Evolutionary conservation across 2,113 vertebrate species (phyloP).

Genomic region (Rynchops niger): DNA sequence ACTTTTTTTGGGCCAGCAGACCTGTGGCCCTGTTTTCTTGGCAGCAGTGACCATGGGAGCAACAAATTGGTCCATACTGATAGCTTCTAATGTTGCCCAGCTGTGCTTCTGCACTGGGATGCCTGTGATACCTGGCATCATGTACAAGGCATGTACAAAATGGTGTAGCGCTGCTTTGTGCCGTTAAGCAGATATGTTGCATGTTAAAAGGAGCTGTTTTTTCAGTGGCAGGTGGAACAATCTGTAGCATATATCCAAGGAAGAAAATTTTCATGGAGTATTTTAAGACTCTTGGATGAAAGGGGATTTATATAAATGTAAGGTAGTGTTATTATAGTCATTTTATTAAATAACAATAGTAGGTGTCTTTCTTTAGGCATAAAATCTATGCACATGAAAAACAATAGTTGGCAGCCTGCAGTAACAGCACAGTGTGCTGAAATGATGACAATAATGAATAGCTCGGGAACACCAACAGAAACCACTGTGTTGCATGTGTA

Average conservation of each 20-base stretch:
- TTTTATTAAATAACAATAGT: conserved; percentile 8
- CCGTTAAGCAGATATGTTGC: neutral
- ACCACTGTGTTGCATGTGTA: neutral
- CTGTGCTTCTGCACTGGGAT: neutral
- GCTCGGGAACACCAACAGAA: neutral
- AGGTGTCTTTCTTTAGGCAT: neutral
- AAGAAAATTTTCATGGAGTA: neutral
- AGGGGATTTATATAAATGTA: neutral
- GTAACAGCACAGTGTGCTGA: neutral
- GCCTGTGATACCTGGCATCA: too few species aligned
- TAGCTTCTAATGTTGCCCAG: neutral
- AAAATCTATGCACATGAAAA: neutral
- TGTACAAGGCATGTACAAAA: neutral
- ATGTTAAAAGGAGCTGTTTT: neutral
- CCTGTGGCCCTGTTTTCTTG: neutral
- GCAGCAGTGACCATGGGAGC: too few species aligned
- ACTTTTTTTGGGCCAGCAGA: neutral
- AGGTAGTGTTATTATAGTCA: neutral
- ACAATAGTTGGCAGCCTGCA: neutral
- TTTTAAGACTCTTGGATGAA: neutral
- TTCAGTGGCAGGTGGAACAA: neutral
- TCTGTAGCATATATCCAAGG: accelerated
- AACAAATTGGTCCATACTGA: neutral
- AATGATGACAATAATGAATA: neutral
- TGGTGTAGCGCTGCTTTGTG: neutral